Evolutionary conservation across 1,140 invertebrate species (phyloP).

Genomic region (Drosophila asahinai): DNA sequence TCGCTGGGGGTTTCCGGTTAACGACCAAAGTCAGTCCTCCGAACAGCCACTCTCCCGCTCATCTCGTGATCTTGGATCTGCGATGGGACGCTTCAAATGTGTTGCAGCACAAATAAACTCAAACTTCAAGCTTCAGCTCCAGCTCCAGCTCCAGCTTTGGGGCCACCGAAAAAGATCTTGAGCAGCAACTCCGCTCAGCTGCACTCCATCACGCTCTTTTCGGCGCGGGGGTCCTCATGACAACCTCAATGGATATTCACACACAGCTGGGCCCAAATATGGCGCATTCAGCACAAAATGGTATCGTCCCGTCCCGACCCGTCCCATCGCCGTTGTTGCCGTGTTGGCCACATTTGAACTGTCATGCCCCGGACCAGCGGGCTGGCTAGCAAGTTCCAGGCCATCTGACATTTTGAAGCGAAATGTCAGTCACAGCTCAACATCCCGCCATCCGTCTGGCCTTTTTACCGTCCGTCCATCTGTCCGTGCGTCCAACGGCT

Average conservation of each 20-base stretch:
- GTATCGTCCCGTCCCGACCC: conserved; percentile 53
- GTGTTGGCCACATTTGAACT: conserved; percentile 71
- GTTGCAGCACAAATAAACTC: conserved; percentile 65
- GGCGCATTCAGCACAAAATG: conserved; percentile 69
- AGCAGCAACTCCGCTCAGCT: conserved; percentile 49
- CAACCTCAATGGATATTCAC: conserved; percentile 75
- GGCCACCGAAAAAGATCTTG: conserved; percentile 26
- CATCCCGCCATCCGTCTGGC: conserved; percentile 29
- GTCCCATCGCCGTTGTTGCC: not conserved
- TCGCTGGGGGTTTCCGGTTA: conserved; percentile 78
- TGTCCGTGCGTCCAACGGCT: conserved; percentile 37
- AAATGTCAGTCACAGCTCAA: conserved; percentile 77
- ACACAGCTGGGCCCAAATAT: conserved; percentile 66
- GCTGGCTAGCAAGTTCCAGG: conserved; percentile 41
- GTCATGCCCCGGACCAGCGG: conserved; percentile 58
- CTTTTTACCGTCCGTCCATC: conserved; percentile 8
- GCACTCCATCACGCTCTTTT: conserved; percentile 73
- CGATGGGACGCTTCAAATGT: conserved; percentile 54
- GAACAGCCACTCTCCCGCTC: conserved; percentile 18
- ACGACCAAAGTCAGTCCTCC: conserved; percentile 25
- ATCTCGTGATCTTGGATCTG: conserved; percentile 27
- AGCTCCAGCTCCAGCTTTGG: conserved; percentile 13
- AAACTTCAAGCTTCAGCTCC: conserved; percentile 11
- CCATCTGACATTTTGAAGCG: conserved; percentile 78
- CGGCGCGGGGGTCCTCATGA: conserved; percentile 50